Evolutionary conservation across 2,888 invertebrate genomes (phyloP), one percentile per base, ranked within the genome.

Genomic region (Carcina quercana): DNA sequence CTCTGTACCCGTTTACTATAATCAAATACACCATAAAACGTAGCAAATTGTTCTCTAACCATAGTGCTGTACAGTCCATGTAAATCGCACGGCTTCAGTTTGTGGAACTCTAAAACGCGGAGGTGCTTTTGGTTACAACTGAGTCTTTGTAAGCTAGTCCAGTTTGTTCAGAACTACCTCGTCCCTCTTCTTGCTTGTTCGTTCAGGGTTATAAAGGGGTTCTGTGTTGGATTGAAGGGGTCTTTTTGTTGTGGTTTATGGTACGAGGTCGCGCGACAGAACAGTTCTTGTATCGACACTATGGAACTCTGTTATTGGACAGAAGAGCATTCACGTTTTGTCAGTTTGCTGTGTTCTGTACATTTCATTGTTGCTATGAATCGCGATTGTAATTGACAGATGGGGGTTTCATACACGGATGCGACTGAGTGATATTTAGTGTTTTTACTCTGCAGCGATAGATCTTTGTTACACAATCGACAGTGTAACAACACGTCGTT

Each of bases 291-390:
- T 76, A 60, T 62, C 62, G 65, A 65, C 64, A 71, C 79, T 80
- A 62, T 73, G 75, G 64, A 69, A 74, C 73, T 67, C 75, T 80
- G 78, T 78, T 78, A 70, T 71, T 63, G 69, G 73, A 79, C 75
- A 79, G 75, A 62, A 61, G 46, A 59, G 57, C 71, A 70, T 76
- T 78, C 64, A 74, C 56, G 69, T 66, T 58, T n/a, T 62, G 72
- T 65, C 56, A 51, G 68, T 62, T n/a, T n/a, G n/a, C n/a, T n/a
- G 50, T 59, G 62, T 59, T 72, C 63, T 61, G 69, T 68, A 54
- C 60, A n/a, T 59, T 61, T 75, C 78, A 73, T 79, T 78, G 78
- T 82, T 69, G 69, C 68, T 66, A 63, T 79, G 74, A 78, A 75
- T 69, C 60, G 71, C 66, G 63, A 58, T 71, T 78, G 72, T 75